These are phyloP conservation scores for Benitochromis conjunctus DNA, from an alignment of 2,113 vertebrate species.

Conservation along the genomic window DNA sequence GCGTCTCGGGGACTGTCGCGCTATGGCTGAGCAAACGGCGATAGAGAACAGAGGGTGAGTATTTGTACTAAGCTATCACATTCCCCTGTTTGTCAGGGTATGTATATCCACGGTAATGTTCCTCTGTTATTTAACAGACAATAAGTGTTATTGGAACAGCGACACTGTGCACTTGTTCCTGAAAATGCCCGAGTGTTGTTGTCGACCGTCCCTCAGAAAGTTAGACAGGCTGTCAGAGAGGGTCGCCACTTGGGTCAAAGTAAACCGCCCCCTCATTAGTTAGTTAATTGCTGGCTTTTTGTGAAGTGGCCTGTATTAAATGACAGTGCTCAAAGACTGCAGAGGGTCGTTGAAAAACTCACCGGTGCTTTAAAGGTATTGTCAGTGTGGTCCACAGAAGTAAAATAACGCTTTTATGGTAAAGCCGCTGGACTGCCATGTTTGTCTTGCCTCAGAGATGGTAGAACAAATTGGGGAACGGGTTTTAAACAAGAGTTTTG, in stretches of 20 bases:
- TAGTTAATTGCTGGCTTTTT: neutral
- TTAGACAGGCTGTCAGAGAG: neutral
- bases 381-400: neutral
- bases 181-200: neutral
- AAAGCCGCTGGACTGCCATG: neutral
- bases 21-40: constrained; percentile 58
- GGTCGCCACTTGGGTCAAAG: neutral
- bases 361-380: neutral
- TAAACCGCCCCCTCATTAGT: neutral
- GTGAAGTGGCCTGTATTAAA: neutral
- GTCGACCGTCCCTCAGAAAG: neutral
- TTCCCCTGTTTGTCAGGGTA: neutral
- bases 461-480: neutral
- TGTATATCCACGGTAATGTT: neutral
- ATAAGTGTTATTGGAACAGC: neutral
- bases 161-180: neutral
- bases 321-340: neutral
- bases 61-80: neutral
- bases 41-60: constrained; percentile 45
- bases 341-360: neutral
- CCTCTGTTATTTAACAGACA: neutral
- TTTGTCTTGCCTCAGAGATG: neutral
- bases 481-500: neutral
- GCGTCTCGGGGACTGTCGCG: neutral
- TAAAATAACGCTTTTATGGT: neutral